Base-by-base conservation (phyloP, 1,140 invertebrate genomes). In the Drosophila truncata region DNA sequence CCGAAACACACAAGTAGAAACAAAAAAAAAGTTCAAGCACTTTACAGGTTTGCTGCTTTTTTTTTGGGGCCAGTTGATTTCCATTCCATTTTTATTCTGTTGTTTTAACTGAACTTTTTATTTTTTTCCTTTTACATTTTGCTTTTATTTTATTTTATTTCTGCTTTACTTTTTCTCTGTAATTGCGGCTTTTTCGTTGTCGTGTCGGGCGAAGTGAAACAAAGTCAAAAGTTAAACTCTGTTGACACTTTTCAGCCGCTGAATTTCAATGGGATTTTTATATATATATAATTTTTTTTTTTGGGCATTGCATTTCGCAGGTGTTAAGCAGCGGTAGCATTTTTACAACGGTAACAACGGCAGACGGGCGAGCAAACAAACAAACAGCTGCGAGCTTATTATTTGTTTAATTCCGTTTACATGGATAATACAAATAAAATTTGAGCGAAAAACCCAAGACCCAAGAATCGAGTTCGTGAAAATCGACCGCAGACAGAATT, bases 21-120 rank as follows among this genome's bases (percentile, higher is more conserved):
- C 78, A 27, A 29, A 76, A 69, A 77, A 84, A 84, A 84, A 70
- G 73, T 84, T 85, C 82, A 84, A 85, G 82, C 66, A 84, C 82
- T 85, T 84, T 85, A 85, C 82, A 78, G 73, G 82, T 84, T 85
- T 82, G 27, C 59, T 25, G 18, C 13, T 54, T 11, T n/a, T 11
- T n/a, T 37, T 62, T 55, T 60, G 27, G 29, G 42, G 52, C 63
- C 78, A 70, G 78, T 74, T 80, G 47, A 74, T 64, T 80, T 73
- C 61, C 57, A 80, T 65, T 73, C 37, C 57, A 61, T 71, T 78
- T 46, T 61, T 72, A 23, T 60, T 50, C 39, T 57, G 41, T 61
- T 65, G 69, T 71, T 61, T 80, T 78, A 50, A 50, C 49, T 50
- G 60, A 78, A 80, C 70, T 70, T 79, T 80, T 29, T 29, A 8